Evolutionary conservation across 2,113 vertebrate genomes (phyloP).

Genomic region (pig (Sus scrofa)): T2T-Sscrofa CM000812.6:206459001-206459500

Average conservation of each 20-base stretch:
- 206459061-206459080: not conserved
- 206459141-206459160: not conserved
- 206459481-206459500: not conserved
- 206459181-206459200: not conserved
- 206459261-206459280: not conserved
- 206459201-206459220: not conserved
- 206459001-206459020: slow-evolving; percentile 60
- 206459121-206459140: not conserved
- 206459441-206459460: not conserved
- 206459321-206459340: not conserved
- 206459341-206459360: not conserved
- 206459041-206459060: slow-evolving; percentile 7
- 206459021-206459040: not conserved
- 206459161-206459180: not conserved
- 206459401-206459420: not conserved
- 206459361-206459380: not conserved
- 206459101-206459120: slow-evolving; percentile 27
- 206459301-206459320: not conserved
- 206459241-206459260: not conserved
- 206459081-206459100: not conserved
- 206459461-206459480: not conserved
- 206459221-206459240: not conserved
- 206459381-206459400: not conserved
- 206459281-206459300: not conserved
- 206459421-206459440: not conserved